A percentile compares a stretch with the other conserved stretches of the same genome.
Evolutionary conservation across 2,888 invertebrate species (phyloP).

Genomic region (Aelia acuminata): DNA sequence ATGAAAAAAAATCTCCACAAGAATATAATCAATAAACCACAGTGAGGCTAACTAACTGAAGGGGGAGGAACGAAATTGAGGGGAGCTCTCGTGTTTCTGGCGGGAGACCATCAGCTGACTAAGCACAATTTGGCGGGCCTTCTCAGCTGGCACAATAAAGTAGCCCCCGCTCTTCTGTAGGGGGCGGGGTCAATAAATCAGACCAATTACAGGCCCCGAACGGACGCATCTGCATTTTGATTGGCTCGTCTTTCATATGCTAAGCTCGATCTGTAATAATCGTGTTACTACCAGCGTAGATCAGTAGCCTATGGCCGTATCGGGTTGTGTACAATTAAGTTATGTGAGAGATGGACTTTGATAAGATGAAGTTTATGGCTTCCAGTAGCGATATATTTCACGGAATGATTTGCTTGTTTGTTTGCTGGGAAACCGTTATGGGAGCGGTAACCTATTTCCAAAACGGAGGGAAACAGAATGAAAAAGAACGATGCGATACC

Average conservation of each 20-base stretch:
- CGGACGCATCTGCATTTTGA: slow-evolving; percentile 45
- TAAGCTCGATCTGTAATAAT: slow-evolving; percentile 7
- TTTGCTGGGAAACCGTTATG: too few species aligned
- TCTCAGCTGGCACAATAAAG: not conserved
- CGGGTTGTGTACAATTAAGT: not conserved
- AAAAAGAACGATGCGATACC: too few species aligned
- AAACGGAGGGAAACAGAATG: too few species aligned
- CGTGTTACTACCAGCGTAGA: not conserved
- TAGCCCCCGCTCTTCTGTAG: not conserved
- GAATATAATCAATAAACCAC: not conserved
- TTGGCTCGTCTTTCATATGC: slow-evolving; percentile 27
- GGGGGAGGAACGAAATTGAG: not conserved
- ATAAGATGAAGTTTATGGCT: not conserved
- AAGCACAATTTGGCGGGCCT: not conserved
- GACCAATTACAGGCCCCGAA: not conserved
- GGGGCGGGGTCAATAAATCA: not conserved
- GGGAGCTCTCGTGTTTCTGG: not conserved
- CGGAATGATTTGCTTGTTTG: not conserved
- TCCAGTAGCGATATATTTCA: not conserved
- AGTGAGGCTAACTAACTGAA: not conserved
- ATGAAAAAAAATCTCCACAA: not conserved
- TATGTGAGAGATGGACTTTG: not conserved
- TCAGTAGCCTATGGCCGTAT: not conserved
- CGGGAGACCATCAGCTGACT: not conserved
- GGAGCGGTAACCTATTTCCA: too few species aligned